Conservation (phyloP, 1,140 invertebrate species). For the Carcinoscorpius rotundicauda region DNA sequence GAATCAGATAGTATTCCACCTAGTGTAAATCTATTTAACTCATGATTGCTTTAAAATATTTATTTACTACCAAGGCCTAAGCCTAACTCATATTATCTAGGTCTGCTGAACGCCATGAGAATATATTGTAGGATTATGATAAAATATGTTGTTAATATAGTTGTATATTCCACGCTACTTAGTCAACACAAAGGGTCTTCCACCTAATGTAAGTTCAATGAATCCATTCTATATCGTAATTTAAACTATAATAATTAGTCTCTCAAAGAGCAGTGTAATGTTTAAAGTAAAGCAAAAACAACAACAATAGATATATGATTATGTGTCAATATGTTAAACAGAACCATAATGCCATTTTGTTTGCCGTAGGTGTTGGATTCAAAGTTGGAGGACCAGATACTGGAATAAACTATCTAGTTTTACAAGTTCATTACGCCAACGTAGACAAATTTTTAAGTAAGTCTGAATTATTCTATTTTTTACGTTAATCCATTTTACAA, state of each 20-base stretch:
- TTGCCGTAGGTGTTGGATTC: conserved; percentile 37
- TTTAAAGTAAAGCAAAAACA: neutral
- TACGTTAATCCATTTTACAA: neutral
- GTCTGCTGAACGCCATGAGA: too few species aligned
- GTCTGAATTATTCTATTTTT: conserved; percentile 6
- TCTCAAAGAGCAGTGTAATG: neutral
- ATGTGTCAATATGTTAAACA: neutral
- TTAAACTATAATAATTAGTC: neutral
- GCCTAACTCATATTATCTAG: too few species aligned
- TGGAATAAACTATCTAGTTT: conserved; percentile 41
- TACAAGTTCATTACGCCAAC: conserved; percentile 88
- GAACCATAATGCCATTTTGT: too few species aligned
- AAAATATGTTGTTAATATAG: too few species aligned
- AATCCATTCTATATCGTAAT: too few species aligned
- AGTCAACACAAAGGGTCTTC: too few species aligned
- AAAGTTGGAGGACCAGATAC: conserved; percentile 37
- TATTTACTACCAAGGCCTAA: too few species aligned
- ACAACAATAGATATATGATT: neutral
- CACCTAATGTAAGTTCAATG: neutral
- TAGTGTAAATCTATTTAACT: too few species aligned
- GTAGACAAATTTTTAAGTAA: conserved; percentile 55
- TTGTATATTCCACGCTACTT: too few species aligned
- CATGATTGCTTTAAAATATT: too few species aligned
- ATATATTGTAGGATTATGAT: too few species aligned
- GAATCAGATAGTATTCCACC: too few species aligned